Percentiles rank a stretch among this genome's conserved stretches.
These are phyloP conservation scores for Cerceris ruficornis DNA, from an alignment of 2,888 invertebrate species.

Conservation along the genomic window DNA sequence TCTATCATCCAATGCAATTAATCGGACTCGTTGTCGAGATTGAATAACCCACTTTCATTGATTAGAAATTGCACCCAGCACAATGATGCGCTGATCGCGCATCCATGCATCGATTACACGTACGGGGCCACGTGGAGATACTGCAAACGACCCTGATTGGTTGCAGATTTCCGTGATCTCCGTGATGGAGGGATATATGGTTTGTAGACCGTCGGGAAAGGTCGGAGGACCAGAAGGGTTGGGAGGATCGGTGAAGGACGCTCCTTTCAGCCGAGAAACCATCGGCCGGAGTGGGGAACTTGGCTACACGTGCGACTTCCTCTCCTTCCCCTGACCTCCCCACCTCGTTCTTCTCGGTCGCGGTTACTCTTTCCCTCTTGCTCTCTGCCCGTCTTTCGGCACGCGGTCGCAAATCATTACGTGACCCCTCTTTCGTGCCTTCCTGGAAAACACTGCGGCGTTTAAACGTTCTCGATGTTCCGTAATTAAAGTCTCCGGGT, in stretches of 20 bases:
- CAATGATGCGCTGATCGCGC: not conserved
- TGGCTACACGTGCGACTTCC: slow-evolving; percentile 62
- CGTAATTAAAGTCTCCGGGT: slow-evolving; percentile 1
- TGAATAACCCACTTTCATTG: not conserved
- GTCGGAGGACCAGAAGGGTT: slow-evolving; percentile 50
- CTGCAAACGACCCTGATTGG: slow-evolving; percentile 55
- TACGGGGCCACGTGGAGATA: slow-evolving; percentile 57
- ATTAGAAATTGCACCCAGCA: slow-evolving; percentile 1
- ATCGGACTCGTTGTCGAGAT: not conserved
- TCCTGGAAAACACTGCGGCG: slow-evolving; percentile 16
- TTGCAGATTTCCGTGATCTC: slow-evolving; percentile 40
- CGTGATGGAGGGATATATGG: slow-evolving; percentile 4
- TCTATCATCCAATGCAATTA: no score
- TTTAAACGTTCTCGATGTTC: slow-evolving; percentile 22
- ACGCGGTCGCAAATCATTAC: slow-evolving; percentile 38
- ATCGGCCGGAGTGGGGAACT: slow-evolving; percentile 51
- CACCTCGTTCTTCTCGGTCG: slow-evolving; percentile 3
- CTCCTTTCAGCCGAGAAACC: slow-evolving; percentile 57
- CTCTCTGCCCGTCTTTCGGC: slow-evolving; percentile 21
- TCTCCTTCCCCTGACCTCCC: slow-evolving; percentile 39
- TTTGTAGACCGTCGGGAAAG: slow-evolving; percentile 40
- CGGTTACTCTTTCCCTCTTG: slow-evolving; percentile 10
- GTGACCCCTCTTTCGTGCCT: slow-evolving; percentile 24
- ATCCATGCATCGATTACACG: slow-evolving; percentile 53
- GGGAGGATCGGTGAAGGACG: slow-evolving; percentile 65